A percentile compares a stretch with the other conserved stretches of the same genome.
These are phyloP conservation scores for Staurois parvus DNA, from an alignment of 2,797 vertebrate species.

Conservation along the genomic window DNA sequence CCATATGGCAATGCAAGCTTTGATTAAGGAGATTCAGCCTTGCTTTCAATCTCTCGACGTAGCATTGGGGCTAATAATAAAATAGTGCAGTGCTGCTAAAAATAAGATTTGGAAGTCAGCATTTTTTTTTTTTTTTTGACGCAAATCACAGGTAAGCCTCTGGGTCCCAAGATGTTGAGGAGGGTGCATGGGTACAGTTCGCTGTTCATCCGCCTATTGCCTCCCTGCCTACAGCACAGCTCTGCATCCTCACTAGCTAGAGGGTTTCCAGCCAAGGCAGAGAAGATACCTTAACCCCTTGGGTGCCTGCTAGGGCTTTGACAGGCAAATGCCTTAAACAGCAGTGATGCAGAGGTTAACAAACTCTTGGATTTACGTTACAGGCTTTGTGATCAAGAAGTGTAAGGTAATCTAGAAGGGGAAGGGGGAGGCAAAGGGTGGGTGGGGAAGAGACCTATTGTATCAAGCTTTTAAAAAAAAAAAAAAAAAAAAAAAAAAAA, in stretches of 20 bases:
- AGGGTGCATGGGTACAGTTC: conserved; percentile 14
- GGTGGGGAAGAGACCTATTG: conserved; percentile 26
- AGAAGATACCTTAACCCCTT: conserved; percentile 55
- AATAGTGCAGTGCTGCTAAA: conserved; percentile 75
- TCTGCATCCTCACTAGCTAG: not conserved
- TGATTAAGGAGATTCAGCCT: conserved; percentile 15
- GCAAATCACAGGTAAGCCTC: conserved; percentile 67
- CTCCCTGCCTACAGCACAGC: conserved; percentile 12
- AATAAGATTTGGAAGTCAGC: conserved; percentile 77
- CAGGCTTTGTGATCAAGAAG: conserved; percentile 3
- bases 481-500: conserved; percentile 35
- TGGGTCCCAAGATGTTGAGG: conserved; percentile 63
- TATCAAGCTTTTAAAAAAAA: conserved; percentile 12
- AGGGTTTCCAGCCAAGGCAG: conserved; percentile 46
- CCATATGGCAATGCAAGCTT: not conserved
- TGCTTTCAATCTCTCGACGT: conserved; percentile 71
- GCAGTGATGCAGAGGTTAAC: conserved; percentile 16
- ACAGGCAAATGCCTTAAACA: not conserved
- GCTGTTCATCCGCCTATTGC: not conserved
- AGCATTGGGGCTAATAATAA: conserved; percentile 77
- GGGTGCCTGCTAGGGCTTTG: not conserved
- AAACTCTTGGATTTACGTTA: conserved; percentile 7
- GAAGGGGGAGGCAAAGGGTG: not conserved
- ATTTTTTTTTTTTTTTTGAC: conserved; percentile 67
- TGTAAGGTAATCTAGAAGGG: conserved; percentile 23